phyloP scores from a whole-genome alignment of 2,797 vertebrate genomes.

The Gymnoscopelus braueri region DNA sequence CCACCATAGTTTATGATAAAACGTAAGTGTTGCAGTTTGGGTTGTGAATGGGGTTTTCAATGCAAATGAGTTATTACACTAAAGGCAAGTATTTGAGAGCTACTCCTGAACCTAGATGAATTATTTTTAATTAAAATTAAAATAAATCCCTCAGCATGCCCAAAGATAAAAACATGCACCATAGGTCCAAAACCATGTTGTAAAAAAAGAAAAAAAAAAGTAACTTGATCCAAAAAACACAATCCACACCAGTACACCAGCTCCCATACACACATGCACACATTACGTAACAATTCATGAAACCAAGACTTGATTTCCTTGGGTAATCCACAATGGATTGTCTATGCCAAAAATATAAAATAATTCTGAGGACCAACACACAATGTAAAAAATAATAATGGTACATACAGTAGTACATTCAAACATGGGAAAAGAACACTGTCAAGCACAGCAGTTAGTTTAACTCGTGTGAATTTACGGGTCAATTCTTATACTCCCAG shows the following conservation, averaged over 20 bases:
- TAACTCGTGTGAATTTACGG: no score
- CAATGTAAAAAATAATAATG: conserved; percentile 15
- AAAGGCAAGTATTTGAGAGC: conserved; percentile 30
- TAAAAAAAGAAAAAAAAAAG: conserved; percentile 24
- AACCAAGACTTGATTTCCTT: conserved; percentile 16
- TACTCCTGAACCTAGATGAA: conserved; percentile 45
- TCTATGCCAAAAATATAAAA: conserved; percentile 52
- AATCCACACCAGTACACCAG: conserved; percentile 26
- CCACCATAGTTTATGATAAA: conserved; percentile 78
- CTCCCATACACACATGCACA: conserved; percentile 50
- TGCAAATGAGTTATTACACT: conserved; percentile 40
- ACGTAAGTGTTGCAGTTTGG: conserved; percentile 54
- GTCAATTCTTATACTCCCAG: no score
- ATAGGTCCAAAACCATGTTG: conserved; percentile 43
- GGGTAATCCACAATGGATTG: conserved; percentile 69
- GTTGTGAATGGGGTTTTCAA: conserved; percentile 28
- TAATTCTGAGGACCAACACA: conserved; percentile 5
- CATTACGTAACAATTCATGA: conserved; percentile 37
- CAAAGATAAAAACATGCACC: conserved; percentile 72
- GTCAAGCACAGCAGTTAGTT: conserved; percentile 10
- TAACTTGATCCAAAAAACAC: conserved; percentile 20
- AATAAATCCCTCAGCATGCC: conserved; percentile 64
- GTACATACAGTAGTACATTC: conserved; percentile 47
- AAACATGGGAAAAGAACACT: conserved; percentile 37
- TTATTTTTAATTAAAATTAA: conserved; percentile 22